Percentiles rank a stretch among this genome's conserved stretches.
phyloP scores from a whole-genome alignment of 2,113 vertebrate species.

The Sarotherodon lohbergeri region DNA sequence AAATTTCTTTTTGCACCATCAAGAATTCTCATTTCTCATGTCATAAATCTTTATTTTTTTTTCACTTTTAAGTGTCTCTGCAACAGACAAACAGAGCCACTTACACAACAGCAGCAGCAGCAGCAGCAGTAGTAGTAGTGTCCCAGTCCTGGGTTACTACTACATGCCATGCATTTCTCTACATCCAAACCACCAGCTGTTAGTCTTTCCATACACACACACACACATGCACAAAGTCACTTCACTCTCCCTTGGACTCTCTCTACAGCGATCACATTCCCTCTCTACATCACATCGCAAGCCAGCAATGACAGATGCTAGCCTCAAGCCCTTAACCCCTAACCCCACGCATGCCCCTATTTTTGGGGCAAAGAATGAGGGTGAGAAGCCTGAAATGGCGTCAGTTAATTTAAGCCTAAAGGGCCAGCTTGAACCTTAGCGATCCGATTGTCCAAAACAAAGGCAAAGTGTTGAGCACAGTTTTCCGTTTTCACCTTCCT shows the following conservation, averaged over 20 bases:
- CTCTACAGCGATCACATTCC: conserved; percentile 58
- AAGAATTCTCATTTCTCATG: neutral
- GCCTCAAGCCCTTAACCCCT: conserved; percentile 68
- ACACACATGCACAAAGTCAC: neutral
- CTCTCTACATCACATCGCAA: conserved; percentile 45
- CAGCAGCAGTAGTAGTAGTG: conserved; percentile 23
- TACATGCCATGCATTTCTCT: conserved; percentile 83
- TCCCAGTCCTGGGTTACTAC: conserved; percentile 53
- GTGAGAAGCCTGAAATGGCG: conserved; percentile 55
- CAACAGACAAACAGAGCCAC: neutral
- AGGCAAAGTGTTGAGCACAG: neutral
- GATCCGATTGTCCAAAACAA: neutral
- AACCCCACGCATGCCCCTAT: conserved; percentile 64
- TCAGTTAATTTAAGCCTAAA: conserved; percentile 32
- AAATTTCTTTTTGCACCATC: neutral
- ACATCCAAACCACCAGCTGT: conserved; percentile 87
- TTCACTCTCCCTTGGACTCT: conserved; percentile 37
- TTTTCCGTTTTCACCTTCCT: neutral
- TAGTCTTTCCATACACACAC: conserved; percentile 60
- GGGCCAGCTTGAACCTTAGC: neutral
- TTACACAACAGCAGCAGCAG: neutral
- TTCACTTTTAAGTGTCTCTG: neutral
- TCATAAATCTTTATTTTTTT: neutral
- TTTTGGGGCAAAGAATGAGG: conserved; percentile 66
- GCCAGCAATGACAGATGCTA: conserved; percentile 72